These are phyloP conservation scores for Eurystomus gularis DNA, from an alignment of 2,113 vertebrate genomes.

Conservation along the genomic window DNA sequence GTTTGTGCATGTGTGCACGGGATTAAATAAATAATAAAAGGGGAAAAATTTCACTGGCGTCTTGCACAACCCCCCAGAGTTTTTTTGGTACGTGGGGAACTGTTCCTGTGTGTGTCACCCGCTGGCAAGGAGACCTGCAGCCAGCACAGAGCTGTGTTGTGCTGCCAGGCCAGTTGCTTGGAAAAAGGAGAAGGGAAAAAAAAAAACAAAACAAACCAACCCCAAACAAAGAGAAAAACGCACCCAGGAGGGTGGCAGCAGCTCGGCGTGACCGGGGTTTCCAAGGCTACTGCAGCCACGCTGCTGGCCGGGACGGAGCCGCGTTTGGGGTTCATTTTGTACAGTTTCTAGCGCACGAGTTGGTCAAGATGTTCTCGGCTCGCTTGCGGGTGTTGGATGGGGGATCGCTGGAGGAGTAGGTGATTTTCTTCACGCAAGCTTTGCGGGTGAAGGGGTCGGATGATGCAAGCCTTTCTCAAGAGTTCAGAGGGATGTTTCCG, in stretches of 20 bases:
- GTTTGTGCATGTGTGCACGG: rapidly evolving
- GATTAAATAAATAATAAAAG: neutral
- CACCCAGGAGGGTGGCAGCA: neutral
- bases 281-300: neutral
- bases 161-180: neutral
- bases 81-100: rapidly evolving
- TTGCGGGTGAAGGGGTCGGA: neutral
- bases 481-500: conserved; percentile 69
- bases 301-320: neutral
- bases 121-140: neutral
- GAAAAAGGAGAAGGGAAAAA: neutral
- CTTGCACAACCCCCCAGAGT: neutral
- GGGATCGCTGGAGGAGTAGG: neutral
- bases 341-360: rapidly evolving
- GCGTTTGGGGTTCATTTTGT: neutral
- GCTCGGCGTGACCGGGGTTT: neutral
- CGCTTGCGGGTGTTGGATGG: rapidly evolving
- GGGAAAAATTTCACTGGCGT: rapidly evolving
- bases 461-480: conserved; percentile 77
- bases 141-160: neutral
- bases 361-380: rapidly evolving
- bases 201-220: neutral
- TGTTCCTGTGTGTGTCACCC: rapidly evolving
- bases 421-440: neutral
- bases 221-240: neutral